Conservation (phyloP, 2,888 invertebrate genomes). For the Rhamphomyia laevipes region DNA sequence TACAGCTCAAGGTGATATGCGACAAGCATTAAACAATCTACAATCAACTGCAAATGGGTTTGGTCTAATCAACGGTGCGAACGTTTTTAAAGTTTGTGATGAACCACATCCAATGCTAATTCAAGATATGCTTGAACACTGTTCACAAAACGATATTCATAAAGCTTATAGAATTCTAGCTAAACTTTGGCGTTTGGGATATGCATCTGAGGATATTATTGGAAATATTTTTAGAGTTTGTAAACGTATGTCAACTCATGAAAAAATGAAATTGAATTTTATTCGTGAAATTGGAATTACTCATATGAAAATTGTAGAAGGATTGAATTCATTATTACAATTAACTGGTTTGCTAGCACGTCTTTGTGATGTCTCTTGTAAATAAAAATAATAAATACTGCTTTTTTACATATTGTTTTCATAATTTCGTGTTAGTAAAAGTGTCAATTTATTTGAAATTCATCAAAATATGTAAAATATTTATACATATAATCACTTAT, state of each 20-base stretch:
- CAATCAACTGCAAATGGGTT: slow-evolving; percentile 92
- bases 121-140: slow-evolving; percentile 79
- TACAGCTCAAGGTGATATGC: slow-evolving; percentile 97
- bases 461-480: too few relatives aligned
- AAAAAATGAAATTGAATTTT: slow-evolving; percentile 70
- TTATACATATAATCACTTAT: too few relatives aligned
- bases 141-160: slow-evolving; percentile 67
- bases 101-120: slow-evolving; percentile 95
- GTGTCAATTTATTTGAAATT: too few relatives aligned
- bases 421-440: too few relatives aligned
- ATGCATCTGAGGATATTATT: slow-evolving; percentile 94
- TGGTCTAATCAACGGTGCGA: slow-evolving; percentile 77
- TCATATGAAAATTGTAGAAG: slow-evolving; percentile 84
- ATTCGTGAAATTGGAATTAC: slow-evolving; percentile 85
- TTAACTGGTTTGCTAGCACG: slow-evolving; percentile 79
- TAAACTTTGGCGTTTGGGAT: slow-evolving; percentile 86
- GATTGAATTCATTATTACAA: slow-evolving; percentile 76
- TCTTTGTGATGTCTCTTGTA: slow-evolving; percentile 46
- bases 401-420: too few relatives aligned
- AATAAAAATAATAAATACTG: too few relatives aligned
- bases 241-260: slow-evolving; percentile 72
- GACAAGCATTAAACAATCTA: slow-evolving; percentile 93
- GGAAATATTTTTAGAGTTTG: slow-evolving; percentile 89
- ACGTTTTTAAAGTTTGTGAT: slow-evolving; percentile 98
- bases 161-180: slow-evolving; percentile 80